Evolutionary conservation across 2,888 invertebrate species (phyloP).

Genomic region (Pseudeuparius sepicola): DNA sequence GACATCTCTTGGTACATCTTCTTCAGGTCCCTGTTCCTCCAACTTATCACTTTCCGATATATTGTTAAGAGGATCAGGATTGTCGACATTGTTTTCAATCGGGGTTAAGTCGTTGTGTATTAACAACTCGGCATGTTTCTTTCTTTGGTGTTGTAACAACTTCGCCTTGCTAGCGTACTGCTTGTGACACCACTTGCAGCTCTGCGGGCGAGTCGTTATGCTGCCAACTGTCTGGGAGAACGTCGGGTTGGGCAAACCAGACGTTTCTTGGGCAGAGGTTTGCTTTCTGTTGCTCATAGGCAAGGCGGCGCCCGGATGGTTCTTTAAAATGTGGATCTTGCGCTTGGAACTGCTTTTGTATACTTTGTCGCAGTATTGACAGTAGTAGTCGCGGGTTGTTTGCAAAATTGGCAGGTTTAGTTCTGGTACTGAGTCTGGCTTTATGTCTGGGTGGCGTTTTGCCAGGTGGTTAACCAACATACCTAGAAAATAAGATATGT

Average conservation of each 20-base stretch:
- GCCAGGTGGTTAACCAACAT: conserved; percentile 79
- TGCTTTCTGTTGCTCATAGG: conserved; percentile 43
- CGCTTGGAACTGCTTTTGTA: conserved; percentile 80
- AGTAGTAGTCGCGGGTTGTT: conserved; percentile 70
- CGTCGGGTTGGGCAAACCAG: conserved; percentile 48
- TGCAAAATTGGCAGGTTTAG: conserved; percentile 68
- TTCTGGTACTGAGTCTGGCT: conserved; percentile 58
- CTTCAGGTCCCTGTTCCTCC: conserved; percentile 13
- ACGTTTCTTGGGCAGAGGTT: conserved; percentile 28
- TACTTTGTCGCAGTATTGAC: conserved; percentile 71
- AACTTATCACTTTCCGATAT: conserved; percentile 7
- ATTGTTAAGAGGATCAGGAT: conserved; percentile 3
- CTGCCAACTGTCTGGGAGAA: conserved; percentile 64
- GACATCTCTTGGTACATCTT: neutral
- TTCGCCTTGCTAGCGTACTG: conserved; percentile 77
- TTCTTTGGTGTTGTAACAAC: conserved; percentile 57
- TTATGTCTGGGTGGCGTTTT: conserved; percentile 59
- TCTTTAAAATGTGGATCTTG: conserved; percentile 69
- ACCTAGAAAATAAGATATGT: conserved; percentile 24
- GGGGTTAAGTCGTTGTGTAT: conserved; percentile 10
- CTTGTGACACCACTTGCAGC: conserved; percentile 73
- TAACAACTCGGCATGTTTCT: conserved; percentile 47
- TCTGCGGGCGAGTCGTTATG: conserved; percentile 58
- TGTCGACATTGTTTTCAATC: conserved; percentile 1
- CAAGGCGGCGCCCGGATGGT: conserved; percentile 69